Conservation (phyloP, 2,888 invertebrate genomes). For the Caenorhabditis imperialis region DNA sequence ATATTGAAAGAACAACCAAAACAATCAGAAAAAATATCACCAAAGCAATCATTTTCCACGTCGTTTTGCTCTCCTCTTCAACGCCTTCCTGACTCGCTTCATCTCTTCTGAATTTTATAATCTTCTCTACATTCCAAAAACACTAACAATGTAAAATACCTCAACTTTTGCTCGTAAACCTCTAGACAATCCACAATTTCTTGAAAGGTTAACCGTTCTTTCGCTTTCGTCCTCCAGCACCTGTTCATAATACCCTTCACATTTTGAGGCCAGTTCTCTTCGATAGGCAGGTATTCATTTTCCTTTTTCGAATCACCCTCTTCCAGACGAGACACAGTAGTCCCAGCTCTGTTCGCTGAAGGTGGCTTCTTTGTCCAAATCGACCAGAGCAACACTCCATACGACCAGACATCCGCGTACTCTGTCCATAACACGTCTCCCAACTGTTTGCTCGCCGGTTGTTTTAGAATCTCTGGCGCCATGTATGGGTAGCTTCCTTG, state of each 20-base stretch:
- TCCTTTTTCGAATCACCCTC: neutral
- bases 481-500: conserved; percentile 96
- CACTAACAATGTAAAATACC: too few species aligned
- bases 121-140: too few species aligned
- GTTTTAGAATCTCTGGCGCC: conserved; percentile 98
- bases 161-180: too few species aligned
- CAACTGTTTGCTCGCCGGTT: too few species aligned
- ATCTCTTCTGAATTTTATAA: too few species aligned
- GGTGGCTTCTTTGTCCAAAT: conserved; percentile 92
- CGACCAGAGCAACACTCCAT: conserved; percentile 96
- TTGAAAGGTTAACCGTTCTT: conserved; percentile 94
- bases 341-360: conserved; percentile 92
- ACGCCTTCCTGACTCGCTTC: too few species aligned
- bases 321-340: conserved; percentile 91
- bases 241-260: conserved; percentile 77
- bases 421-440: conserved; percentile 95
- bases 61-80: too few species aligned
- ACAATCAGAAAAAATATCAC: too few species aligned
- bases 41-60: too few species aligned
- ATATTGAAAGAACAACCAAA: too few species aligned
- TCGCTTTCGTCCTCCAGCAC: conserved; percentile 83
- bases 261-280: conserved; percentile 87
- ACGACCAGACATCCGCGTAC: conserved; percentile 93
- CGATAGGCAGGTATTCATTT: conserved; percentile 92
- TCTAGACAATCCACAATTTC: too few species aligned